Percentiles rank a stretch among this genome's conserved stretches.
Evolutionary conservation across 2,888 invertebrate species (phyloP).

Genomic region (Prosapia bicincta): DNA sequence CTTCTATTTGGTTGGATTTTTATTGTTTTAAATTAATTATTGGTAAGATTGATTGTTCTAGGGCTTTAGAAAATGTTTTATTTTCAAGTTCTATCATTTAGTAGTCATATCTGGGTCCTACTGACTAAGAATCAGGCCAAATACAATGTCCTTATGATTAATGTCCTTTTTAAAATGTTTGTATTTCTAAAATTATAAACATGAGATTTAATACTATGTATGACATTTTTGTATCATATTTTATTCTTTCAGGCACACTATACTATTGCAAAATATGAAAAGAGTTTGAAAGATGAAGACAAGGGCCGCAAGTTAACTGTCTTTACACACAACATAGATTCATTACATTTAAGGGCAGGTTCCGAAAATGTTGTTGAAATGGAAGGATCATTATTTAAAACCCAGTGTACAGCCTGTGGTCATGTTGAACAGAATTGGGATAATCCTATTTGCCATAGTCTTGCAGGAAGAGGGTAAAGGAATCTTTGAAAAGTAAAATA

Average conservation of each 20-base stretch:
- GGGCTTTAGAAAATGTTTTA: no score
- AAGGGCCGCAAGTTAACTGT: constrained; percentile 53
- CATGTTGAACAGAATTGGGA: constrained; percentile 61
- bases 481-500: no score
- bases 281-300: constrained; percentile 49
- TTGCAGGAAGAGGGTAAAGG: constrained; percentile 58
- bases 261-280: constrained; percentile 66
- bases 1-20: no score
- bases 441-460: constrained; percentile 74
- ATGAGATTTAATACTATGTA: no score
- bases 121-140: no score
- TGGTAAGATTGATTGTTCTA: no score
- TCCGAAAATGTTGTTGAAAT: constrained; percentile 56
- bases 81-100: no score
- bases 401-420: constrained; percentile 63
- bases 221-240: neutral
- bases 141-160: no score
- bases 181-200: no score
- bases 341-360: constrained; percentile 57
- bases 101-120: no score
- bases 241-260: constrained; percentile 57
- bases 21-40: no score
- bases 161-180: no score
- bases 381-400: constrained; percentile 64
- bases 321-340: constrained; percentile 63